phyloP scores from a whole-genome alignment of 2,888 invertebrate species.

The Girardia tigrina region DNA sequence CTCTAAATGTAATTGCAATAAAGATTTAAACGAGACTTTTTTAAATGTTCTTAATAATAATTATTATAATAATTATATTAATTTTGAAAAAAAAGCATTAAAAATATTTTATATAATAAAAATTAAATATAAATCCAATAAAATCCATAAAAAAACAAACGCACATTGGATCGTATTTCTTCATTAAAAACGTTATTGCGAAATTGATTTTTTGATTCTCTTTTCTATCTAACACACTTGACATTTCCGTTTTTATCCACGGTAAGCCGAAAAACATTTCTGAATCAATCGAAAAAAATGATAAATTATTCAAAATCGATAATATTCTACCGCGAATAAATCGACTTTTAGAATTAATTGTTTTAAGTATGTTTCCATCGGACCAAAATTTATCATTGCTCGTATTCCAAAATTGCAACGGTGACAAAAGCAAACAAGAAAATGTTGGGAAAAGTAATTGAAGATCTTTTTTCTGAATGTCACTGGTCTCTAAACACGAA shows the following conservation, averaged over 20 bases:
- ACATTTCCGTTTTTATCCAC: slow-evolving; percentile 74
- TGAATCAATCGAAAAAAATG: slow-evolving; percentile 38
- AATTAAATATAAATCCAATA: no score
- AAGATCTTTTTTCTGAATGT: no score
- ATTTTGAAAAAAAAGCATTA: no score
- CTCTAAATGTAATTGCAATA: no score
- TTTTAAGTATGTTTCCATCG: slow-evolving; percentile 4
- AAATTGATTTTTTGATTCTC: slow-evolving; percentile 73
- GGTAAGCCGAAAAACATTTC: slow-evolving; percentile 84
- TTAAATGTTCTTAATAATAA: no score
- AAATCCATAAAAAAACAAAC: no score
- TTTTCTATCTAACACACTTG: slow-evolving; percentile 69
- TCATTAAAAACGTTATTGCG: slow-evolving; percentile 72
- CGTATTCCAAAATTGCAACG: slow-evolving; percentile 72
- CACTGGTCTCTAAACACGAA: neutral
- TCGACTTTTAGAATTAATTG: slow-evolving; percentile 26
- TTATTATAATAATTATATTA: no score
- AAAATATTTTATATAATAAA: no score
- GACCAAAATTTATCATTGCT: slow-evolving; percentile 40
- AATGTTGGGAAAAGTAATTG: slow-evolving; percentile 72
- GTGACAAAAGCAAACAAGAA: slow-evolving; percentile 75
- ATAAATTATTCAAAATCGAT: slow-evolving; percentile 33
- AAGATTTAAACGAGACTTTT: no score
- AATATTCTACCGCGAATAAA: neutral
- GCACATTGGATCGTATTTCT: slow-evolving; percentile 65